Conservation (phyloP, 2,113 vertebrate genomes). For the Procavia capensis region DNA sequence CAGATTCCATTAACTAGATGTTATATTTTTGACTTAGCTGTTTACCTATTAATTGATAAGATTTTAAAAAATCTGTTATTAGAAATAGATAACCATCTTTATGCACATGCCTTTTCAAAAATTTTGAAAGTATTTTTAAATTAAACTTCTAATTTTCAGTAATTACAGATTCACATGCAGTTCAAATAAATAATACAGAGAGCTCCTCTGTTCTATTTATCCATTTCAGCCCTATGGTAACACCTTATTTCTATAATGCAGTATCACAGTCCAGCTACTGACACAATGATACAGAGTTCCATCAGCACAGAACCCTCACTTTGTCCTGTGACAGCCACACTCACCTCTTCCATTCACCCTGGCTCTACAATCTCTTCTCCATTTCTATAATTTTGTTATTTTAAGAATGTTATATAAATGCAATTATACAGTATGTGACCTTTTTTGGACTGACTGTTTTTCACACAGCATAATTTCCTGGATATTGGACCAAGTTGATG, state of each 20-base stretch:
- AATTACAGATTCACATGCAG: slow-evolving; percentile 5
- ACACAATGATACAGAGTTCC: neutral
- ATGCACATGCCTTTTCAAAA: neutral
- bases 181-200: neutral
- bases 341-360: neutral
- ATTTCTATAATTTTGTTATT: slow-evolving; percentile 21
- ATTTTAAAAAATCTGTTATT: slow-evolving; percentile 39
- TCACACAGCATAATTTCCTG: neutral
- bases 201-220: neutral
- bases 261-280: neutral
- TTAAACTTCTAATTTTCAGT: slow-evolving; percentile 27
- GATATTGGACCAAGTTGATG: neutral
- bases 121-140: neutral
- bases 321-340: neutral
- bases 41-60: slow-evolving; percentile 33
- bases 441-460: slow-evolving; percentile 11
- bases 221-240: neutral
- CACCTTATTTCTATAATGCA: neutral
- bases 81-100: neutral
- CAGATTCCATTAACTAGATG: neutral
- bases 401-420: slow-evolving; percentile 24
- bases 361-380: neutral
- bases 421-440: neutral
- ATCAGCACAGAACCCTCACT: neutral
- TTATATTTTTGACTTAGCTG: neutral